Conservation (phyloP, 2,797 vertebrate genomes). For the Molossus alvarezi region DNA sequence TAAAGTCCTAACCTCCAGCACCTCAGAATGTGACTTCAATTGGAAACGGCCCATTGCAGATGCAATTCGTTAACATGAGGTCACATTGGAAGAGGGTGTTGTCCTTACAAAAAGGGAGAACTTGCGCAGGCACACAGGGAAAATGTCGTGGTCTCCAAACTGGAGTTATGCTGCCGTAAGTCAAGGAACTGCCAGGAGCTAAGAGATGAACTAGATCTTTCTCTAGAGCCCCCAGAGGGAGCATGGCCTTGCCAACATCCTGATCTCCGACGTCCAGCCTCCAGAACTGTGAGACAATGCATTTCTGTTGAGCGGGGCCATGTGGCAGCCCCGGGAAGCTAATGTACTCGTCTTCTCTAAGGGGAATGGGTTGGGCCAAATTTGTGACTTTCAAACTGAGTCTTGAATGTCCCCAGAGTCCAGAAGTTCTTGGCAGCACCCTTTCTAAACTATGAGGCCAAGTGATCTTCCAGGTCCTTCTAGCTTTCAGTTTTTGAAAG, state of each 20-base stretch:
- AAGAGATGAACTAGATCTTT: neutral
- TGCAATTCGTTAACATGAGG: neutral
- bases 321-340: neutral
- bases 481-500: conserved; percentile 4
- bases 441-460: conserved; percentile 40
- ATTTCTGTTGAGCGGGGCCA: neutral
- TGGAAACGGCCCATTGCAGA: neutral
- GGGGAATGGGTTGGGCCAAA: neutral
- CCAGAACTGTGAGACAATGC: neutral
- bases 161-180: neutral
- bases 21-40: neutral
- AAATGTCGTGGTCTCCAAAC: neutral
- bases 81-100: neutral
- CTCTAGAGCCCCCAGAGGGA: neutral
- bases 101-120: neutral
- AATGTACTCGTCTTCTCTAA: neutral
- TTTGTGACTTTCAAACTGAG: conserved; percentile 23
- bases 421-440: neutral
- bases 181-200: neutral
- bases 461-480: neutral
- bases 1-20: neutral
- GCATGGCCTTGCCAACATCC: neutral
- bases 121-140: neutral
- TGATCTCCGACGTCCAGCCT: neutral
- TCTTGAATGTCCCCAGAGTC: neutral